These are phyloP conservation scores for Lasioglossum oenotherae DNA, from an alignment of 2,888 invertebrate genomes.

Conservation along the genomic window DNA sequence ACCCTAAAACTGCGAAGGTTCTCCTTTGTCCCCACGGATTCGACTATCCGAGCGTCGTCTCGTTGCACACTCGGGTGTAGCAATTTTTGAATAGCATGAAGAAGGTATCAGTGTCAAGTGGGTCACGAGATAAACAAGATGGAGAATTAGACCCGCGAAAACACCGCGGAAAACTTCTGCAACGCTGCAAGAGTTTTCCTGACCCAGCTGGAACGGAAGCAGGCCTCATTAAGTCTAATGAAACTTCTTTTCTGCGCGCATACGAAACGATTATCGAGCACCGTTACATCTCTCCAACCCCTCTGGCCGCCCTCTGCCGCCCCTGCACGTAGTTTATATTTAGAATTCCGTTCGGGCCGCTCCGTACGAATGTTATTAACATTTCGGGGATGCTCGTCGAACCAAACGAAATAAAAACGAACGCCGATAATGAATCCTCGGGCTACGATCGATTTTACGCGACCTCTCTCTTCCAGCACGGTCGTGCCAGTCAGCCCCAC, in stretches of 20 bases:
- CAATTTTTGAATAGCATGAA: conserved; percentile 4
- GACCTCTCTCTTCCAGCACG: not conserved
- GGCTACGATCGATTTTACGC: not conserved
- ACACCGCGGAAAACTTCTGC: conserved; percentile 20
- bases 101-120: not conserved
- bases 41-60: not conserved
- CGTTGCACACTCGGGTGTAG: not conserved
- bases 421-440: not conserved
- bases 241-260: conserved; percentile 34
- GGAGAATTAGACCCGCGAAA: conserved; percentile 19
- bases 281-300: not conserved
- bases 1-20: not conserved
- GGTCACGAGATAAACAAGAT: conserved; percentile 22
- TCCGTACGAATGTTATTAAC: not conserved
- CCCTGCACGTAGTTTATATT: not conserved
- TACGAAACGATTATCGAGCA: conserved; percentile 43
- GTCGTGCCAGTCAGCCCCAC: not conserved
- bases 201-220: conserved; percentile 23
- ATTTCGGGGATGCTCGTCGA: conserved; percentile 1
- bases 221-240: conserved; percentile 41
- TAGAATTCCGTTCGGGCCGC: not conserved
- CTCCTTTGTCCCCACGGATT: not conserved
- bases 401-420: not conserved
- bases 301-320: not conserved
- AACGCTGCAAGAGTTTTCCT: conserved; percentile 13